These are phyloP conservation scores for Echeneis naucrates DNA, from an alignment of 2,797 vertebrate genomes.

Conservation along the genomic window DNA sequence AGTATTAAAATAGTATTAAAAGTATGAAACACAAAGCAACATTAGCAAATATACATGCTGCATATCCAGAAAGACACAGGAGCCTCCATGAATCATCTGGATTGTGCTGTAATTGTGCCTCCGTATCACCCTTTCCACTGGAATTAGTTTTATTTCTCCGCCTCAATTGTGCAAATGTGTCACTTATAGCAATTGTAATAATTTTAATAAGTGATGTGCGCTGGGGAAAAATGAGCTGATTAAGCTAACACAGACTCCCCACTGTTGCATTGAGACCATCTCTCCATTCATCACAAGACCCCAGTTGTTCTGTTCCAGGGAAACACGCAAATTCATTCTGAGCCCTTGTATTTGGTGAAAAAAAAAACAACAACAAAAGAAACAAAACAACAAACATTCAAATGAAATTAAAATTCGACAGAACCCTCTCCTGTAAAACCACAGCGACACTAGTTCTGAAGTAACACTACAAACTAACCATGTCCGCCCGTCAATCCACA, in stretches of 20 bases:
- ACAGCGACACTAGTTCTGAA: background rate
- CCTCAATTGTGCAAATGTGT: conserved; percentile 1
- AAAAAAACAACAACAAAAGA: too few species aligned
- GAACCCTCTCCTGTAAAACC: conserved; percentile 8
- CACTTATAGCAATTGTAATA: conserved; percentile 44
- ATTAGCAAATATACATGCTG: background rate
- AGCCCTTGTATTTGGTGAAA: conserved; percentile 24
- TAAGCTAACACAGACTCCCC: conserved; percentile 9
- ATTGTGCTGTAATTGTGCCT: conserved; percentile 9
- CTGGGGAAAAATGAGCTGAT: conserved; percentile 37
- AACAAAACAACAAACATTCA: background rate
- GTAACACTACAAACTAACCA: background rate
- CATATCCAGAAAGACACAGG: background rate
- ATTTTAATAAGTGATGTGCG: conserved; percentile 37
- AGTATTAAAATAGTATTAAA: too few species aligned
- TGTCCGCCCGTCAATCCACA: conserved; percentile 25
- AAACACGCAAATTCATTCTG: conserved; percentile 26
- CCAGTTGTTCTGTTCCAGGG: conserved; percentile 28
- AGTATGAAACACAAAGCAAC: too few species aligned
- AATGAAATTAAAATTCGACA: conserved; percentile 26
- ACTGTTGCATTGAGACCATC: conserved; percentile 37
- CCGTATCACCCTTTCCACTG: conserved; percentile 1
- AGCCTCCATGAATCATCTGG: background rate
- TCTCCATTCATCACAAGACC: conserved; percentile 16
- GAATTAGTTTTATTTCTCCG: conserved; percentile 8